A percentile compares a stretch with the other conserved stretches of the same genome.
Conservation (phyloP, 1,140 invertebrate genomes). For the Zophobas atratus region DNA sequence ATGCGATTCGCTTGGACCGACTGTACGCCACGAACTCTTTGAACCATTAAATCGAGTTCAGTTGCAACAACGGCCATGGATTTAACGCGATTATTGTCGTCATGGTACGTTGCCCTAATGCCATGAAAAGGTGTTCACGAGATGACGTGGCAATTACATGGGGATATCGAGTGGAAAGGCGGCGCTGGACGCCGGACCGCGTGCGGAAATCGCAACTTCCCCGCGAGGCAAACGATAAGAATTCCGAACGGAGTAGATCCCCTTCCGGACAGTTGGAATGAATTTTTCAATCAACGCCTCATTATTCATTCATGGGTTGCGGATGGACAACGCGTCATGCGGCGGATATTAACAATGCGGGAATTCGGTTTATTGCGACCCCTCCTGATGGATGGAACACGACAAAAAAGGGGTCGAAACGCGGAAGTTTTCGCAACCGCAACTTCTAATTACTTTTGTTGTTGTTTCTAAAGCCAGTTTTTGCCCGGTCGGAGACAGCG, state of each 20-base stretch:
- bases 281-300: no score
- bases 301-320: no score
- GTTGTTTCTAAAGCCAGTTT: no score
- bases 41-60: conserved; percentile 48
- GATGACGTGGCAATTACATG: background rate
- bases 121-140: conserved; percentile 46
- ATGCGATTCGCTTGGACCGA: conserved; percentile 44
- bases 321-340: no score
- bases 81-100: conserved; percentile 43
- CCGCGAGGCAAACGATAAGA: no score
- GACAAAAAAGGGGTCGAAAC: background rate
- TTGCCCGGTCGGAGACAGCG: no score
- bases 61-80: conserved; percentile 34
- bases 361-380: no score
- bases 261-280: no score
- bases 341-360: no score
- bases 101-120: conserved; percentile 49
- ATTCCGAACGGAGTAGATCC: no score
- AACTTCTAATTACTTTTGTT: background rate
- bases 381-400: background rate
- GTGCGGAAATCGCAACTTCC: background rate
- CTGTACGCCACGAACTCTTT: conserved; percentile 45
- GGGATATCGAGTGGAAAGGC: background rate
- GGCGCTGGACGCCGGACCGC: background rate
- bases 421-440: background rate